Evolutionary conservation across 1,140 invertebrate species (phyloP), one percentile per base, ranked within the genome.

Genomic region (Macrobrachium rosenbergii): DNA sequence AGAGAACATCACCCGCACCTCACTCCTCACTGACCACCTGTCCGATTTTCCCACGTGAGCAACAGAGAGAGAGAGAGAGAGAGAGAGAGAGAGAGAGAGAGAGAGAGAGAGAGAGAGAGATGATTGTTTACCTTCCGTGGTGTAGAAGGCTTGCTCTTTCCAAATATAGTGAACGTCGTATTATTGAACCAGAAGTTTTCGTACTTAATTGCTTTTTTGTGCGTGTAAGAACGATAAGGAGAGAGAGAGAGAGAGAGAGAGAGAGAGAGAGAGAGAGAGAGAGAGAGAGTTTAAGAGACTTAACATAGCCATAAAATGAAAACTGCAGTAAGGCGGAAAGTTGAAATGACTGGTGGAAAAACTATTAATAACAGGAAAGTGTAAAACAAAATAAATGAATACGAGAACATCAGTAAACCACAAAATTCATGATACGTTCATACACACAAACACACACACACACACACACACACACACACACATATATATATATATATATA

Each of bases 251-350:
- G 52, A 78, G 52, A 59, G 52, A 78, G 52, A 59, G 52, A 78
- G 52, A 78, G 76, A 78, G 76, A 78, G 76, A 78, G 73, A 52
- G 5, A 52, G 14, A 37, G 37, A 43, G 37, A n/a, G 76, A 78
- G 8, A 59, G 76, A 59, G 8, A 78, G 76, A 78, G 76, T 58
- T 16, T 58, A 58, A 78, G 6, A 59, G 2, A 23, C n/a, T 23
- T 19, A 72, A n/a, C n/a, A 8, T 12, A n/a, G n/a, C 10, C 8
- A n/a, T n/a, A n/a, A n/a, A 2, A 37, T 37, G 28, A 3, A 37
- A 37, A 37, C 28, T 1, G 62, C 37, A 67, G 78, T 1, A 37
- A 43, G 60, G 67, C 60, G 37, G 23, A 64, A 63, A 64, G 78
- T n/a, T 19, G 63, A 23, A 81, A 59, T 28, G 60, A 62, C 19